Percentiles rank a stretch among this genome's conserved stretches.
Evolutionary conservation across 92 coral and sea anemone genomes (phyloP).

Genomic region (Heteractis magnifica): DNA sequence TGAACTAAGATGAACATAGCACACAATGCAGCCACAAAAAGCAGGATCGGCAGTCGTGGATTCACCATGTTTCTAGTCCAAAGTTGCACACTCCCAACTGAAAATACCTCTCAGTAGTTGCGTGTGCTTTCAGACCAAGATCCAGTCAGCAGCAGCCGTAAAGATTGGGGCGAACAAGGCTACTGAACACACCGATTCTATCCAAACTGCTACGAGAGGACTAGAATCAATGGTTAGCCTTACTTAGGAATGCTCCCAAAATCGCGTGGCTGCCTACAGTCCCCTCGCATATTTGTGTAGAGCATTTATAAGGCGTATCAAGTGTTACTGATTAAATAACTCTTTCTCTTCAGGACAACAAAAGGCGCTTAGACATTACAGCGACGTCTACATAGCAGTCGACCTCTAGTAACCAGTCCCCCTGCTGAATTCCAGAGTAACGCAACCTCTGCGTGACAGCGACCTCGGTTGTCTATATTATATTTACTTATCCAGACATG

Average conservation of each 20-base stretch:
- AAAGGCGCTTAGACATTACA: constrained; percentile 57
- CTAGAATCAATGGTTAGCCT: constrained; percentile 49
- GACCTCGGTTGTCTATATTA: not conserved
- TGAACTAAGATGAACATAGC: constrained; percentile 5
- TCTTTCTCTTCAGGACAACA: constrained; percentile 72
- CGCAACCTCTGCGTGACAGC: constrained; percentile 11
- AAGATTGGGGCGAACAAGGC: constrained; percentile 12
- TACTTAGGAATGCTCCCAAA: constrained; percentile 51
- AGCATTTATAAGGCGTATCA: constrained; percentile 58
- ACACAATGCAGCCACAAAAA: constrained; percentile 12
- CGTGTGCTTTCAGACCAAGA: constrained; percentile 36
- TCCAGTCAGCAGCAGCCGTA: constrained; percentile 28
- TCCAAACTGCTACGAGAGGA: constrained; percentile 43
- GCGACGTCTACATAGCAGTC: constrained; percentile 42
- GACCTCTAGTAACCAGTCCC: constrained; percentile 30
- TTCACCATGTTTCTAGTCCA: constrained; percentile 29
- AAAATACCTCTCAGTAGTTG: constrained; percentile 39
- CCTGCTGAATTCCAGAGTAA: constrained; percentile 23
- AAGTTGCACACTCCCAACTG: constrained; percentile 54
- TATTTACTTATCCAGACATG: not conserved
- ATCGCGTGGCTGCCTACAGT: constrained; percentile 48
- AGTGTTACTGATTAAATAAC: constrained; percentile 66
- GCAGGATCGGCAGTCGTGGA: constrained; percentile 14
- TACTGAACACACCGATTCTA: constrained; percentile 26
- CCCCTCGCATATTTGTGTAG: constrained; percentile 57